A percentile compares a stretch with the other conserved stretches of the same genome.
Conservation (phyloP, 2,797 vertebrate genomes). For the Neosalanx taihuensis region DNA sequence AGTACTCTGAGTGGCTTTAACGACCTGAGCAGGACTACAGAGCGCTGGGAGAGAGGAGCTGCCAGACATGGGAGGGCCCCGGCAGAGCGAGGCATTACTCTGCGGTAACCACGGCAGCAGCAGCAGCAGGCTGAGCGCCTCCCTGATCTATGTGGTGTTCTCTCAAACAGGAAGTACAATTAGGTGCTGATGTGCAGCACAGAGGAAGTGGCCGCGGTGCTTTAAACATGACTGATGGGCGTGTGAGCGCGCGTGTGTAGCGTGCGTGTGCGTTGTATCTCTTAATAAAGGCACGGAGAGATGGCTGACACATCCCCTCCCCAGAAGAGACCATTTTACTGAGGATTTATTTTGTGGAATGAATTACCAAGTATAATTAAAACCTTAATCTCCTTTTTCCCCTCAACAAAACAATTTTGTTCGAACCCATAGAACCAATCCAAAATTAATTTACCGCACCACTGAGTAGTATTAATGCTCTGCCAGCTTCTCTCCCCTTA, state of each 20-base stretch:
- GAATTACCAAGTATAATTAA: conserved; percentile 77
- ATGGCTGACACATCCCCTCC: conserved; percentile 57
- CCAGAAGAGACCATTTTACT: conserved; percentile 59
- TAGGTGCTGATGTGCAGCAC: conserved; percentile 32
- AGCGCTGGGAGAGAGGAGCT: too few species aligned
- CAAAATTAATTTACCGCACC: conserved; percentile 79
- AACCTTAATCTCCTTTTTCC: conserved; percentile 74
- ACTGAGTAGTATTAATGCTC: conserved; percentile 76
- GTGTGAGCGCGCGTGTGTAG: conserved; percentile 6
- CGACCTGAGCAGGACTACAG: too few species aligned
- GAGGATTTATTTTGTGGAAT: conserved; percentile 74
- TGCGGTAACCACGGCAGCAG: background rate
- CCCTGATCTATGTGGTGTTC: conserved; percentile 25
- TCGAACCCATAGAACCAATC: conserved; percentile 75
- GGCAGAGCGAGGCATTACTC: conserved; percentile 4
- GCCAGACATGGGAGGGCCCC: conserved; percentile 1
- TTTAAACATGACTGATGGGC: conserved; percentile 44
- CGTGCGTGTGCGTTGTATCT: conserved; percentile 42
- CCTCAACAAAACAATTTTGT: conserved; percentile 78
- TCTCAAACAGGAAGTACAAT: conserved; percentile 42
- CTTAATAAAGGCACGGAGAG: conserved; percentile 57
- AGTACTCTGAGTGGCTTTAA: too few species aligned
- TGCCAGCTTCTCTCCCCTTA: conserved; percentile 45
- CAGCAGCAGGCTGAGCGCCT: background rate
- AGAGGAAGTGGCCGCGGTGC: conserved; percentile 26